Percentiles rank a stretch among this genome's conserved stretches.
These are phyloP conservation scores for Mirounga angustirostris DNA, from an alignment of 2,113 vertebrate genomes.

Conservation along the genomic window DNA sequence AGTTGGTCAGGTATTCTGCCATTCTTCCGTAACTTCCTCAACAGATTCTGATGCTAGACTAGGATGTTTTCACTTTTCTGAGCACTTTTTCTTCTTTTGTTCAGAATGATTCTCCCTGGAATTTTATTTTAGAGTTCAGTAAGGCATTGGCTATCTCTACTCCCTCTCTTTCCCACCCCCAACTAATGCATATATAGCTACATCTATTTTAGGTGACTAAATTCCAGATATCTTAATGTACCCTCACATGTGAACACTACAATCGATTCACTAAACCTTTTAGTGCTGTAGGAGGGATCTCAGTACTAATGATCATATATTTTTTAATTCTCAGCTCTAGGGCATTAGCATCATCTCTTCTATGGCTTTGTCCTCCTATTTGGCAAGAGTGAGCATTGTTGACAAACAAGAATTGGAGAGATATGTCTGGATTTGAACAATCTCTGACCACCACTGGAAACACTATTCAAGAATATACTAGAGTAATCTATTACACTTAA, in stretches of 20 bases:
- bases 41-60: neutral
- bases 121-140: conserved; percentile 17
- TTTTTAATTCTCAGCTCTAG: neutral
- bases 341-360: neutral
- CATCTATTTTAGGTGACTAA: neutral
- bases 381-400: neutral
- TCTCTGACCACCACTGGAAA: neutral
- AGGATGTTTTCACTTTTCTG: neutral
- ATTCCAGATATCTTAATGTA: neutral
- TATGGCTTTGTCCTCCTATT: neutral
- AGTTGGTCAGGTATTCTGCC: neutral
- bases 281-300: neutral
- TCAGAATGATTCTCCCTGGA: neutral
- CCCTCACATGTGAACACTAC: neutral
- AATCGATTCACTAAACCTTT: neutral
- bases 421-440: neutral
- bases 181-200: neutral
- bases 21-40: neutral
- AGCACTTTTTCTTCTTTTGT: neutral
- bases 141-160: neutral
- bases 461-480: neutral
- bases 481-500: neutral
- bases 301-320: neutral
- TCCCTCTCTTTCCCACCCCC: neutral
- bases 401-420: neutral